Base-by-base conservation (phyloP, 2,113 vertebrate species). In the Syngnathus floridae region DNA sequence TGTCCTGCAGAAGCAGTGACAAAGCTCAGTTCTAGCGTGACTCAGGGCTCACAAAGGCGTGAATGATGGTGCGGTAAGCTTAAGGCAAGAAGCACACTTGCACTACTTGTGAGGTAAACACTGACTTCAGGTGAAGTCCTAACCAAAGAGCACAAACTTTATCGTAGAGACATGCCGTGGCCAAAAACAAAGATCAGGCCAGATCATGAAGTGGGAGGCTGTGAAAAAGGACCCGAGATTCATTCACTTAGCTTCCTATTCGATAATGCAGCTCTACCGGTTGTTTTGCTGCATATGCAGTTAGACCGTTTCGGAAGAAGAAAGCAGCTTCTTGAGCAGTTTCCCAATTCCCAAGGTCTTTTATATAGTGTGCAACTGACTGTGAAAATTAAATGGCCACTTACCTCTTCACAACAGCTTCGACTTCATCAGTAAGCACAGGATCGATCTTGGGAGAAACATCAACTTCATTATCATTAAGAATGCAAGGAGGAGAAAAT, bases 361-460 rank as follows among this genome's bases (percentile, higher is more conserved):
- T 67, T 46, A 65, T 38, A 21, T 19, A 26, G 40, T 46, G 4
- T 36, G 65, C 7, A 48, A 52, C n/a, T 61, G 46, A 67, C 54
- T 56, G 48, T 41, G 8, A 66, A 64, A 64, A 62, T 10, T 16
- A 22, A 61, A 26, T 22, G 13, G 13, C 19, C 40, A 61, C 59
- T 91, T 85, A 98, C 95, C 93, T 94, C 62, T 88, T 74, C 17
- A 95, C 82, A 59, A 88, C 88, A 62, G 88, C 89, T 78, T 93
- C 82, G 0, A 97, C 92, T 80, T 95, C 92, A 26, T 58, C 73
- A 7, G 90, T 90, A 19, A 95, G 90, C 41, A 82, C 71, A 0
- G 91, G 92, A 82, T 99, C 95, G 2, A 96, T 91, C 95, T 31
- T 98, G 60, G 9, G 64, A 73, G 65, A 58, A 13, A 49, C 4